phyloP scores from a whole-genome alignment of 2,797 vertebrate genomes.

The Tokudaia tokunoshimensis region DNA sequence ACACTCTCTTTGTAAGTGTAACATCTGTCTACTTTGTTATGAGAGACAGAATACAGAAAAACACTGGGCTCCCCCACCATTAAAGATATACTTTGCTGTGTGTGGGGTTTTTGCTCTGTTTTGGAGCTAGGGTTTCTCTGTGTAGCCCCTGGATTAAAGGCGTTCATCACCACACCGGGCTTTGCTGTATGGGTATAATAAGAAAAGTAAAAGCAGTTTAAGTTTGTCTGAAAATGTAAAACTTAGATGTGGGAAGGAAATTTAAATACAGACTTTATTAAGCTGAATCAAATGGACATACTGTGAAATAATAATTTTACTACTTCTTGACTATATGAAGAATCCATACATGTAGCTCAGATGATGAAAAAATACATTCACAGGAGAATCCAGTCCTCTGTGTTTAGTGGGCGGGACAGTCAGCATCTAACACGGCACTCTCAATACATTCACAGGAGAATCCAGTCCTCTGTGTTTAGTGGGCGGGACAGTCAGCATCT shows the following conservation, averaged over 20 bases:
- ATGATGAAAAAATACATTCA: conserved; percentile 33
- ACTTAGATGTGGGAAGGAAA: conserved; percentile 13
- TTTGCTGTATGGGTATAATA: background rate
- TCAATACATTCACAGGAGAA: conserved; percentile 3
- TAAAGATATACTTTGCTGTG: background rate
- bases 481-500: background rate
- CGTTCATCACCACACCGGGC: background rate
- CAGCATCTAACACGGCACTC: background rate
- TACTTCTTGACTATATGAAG: conserved; percentile 12
- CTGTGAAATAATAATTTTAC: conserved; percentile 45
- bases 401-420: background rate
- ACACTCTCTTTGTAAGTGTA: background rate
- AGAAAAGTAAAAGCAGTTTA: conserved; percentile 18
- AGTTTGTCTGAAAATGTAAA: conserved; percentile 60
- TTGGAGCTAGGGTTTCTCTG: background rate
- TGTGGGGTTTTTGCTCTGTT: background rate
- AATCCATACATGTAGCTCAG: conserved; percentile 12
- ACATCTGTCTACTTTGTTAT: background rate
- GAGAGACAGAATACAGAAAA: background rate
- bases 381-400: background rate
- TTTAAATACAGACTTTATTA: conserved; percentile 29
- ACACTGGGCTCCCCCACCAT: background rate
- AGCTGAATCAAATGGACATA: conserved; percentile 42
- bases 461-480: conserved; percentile 13
- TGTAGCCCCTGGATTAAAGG: background rate